Percentiles rank a stretch among this genome's conserved stretches.
phyloP scores from a whole-genome alignment of 2,888 invertebrate species.

The Ephialtes manifestator region DNA sequence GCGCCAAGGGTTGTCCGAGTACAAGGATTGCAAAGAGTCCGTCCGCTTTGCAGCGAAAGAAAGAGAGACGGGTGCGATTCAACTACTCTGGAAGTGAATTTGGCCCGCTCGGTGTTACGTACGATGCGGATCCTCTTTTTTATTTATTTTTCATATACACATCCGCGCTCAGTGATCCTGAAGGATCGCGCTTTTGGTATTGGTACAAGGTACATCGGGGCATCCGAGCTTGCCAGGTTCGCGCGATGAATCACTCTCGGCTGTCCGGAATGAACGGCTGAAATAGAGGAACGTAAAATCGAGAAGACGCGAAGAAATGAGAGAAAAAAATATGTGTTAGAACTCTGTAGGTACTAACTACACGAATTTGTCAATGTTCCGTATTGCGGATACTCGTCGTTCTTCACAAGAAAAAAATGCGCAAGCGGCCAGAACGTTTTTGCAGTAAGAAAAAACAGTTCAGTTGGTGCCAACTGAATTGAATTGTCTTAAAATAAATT shows the following conservation, averaged over 20 bases:
- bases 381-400: constrained; percentile 11
- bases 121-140: constrained; percentile 42
- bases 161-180: constrained; percentile 50
- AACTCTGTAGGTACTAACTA: constrained; percentile 7
- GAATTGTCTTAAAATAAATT: background rate
- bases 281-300: constrained; percentile 26
- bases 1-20: constrained; percentile 48
- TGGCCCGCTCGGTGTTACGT: constrained; percentile 58
- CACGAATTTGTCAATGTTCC: constrained; percentile 32
- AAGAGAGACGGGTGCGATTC: constrained; percentile 15
- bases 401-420: background rate
- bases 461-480: background rate
- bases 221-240: constrained; percentile 43
- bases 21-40: constrained; percentile 37
- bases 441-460: background rate
- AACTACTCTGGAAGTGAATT: constrained; percentile 53
- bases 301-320: background rate
- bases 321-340: background rate
- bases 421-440: no score
- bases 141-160: constrained; percentile 27
- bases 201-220: constrained; percentile 24
- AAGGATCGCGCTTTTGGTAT: constrained; percentile 53
- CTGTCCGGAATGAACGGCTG: constrained; percentile 10
- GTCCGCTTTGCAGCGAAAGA: constrained; percentile 26
- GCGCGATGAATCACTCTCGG: constrained; percentile 57